Evolutionary conservation across 1,140 invertebrate genomes (phyloP).

Genomic region (Tyrophagus putrescentiae): DNA sequence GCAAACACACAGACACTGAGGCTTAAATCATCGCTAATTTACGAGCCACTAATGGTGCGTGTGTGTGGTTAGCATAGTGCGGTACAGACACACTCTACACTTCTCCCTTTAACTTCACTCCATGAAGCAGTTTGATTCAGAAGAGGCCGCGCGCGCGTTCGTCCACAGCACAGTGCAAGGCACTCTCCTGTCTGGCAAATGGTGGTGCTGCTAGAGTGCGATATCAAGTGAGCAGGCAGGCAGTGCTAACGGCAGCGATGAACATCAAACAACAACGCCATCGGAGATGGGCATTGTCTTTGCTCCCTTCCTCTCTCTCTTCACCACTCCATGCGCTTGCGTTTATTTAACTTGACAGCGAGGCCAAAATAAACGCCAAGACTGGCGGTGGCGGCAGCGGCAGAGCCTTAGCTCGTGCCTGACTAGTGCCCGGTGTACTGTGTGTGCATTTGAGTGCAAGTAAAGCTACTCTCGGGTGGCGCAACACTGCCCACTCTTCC

Average conservation of each 20-base stretch:
- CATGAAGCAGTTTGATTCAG: background rate
- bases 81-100: too few relatives aligned
- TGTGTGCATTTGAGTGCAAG: background rate
- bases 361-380: conserved; percentile 12
- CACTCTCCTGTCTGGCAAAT: conserved; percentile 10
- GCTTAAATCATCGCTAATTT: conserved; percentile 12
- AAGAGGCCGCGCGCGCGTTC: background rate
- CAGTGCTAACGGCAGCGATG: background rate
- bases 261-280: conserved; percentile 14
- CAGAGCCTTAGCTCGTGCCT: background rate
- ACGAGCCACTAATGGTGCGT: background rate
- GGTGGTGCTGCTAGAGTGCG: background rate
- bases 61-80: background rate
- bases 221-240: conserved; percentile 1
- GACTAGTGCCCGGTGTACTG: background rate
- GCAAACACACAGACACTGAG: too few relatives aligned
- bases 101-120: too few relatives aligned
- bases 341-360: conserved; percentile 15
- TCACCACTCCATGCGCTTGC: background rate
- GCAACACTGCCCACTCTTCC: too few relatives aligned
- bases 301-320: background rate
- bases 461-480: background rate
- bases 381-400: background rate
- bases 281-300: background rate
- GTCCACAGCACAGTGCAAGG: too few relatives aligned